Base-by-base conservation (phyloP, 1,140 invertebrate genomes). In the Temnothorax curvispinosus region DNA sequence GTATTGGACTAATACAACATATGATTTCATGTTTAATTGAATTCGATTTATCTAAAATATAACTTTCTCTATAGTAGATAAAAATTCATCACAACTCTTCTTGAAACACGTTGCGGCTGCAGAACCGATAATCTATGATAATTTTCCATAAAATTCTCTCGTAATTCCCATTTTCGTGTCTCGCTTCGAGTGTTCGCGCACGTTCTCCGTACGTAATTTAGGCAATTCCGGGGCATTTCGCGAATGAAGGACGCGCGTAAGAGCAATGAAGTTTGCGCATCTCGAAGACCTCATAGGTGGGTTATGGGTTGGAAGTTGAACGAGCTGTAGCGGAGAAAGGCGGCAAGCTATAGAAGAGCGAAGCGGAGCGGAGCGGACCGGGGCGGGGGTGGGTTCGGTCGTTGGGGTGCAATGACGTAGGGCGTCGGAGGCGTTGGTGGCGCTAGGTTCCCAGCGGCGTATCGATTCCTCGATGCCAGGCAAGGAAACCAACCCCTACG, bases 391-490 rank as follows among this genome's bases (percentile, higher is more conserved):
- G 89, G 92, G 90, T 91, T 90, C 85, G 92, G 90, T 91, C 90
- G 93, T 85, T 87, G 93, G 87, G 91, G 87, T 92, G 92, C 93
- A 93, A 93, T 94, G 93, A 94, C 93, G 94, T 93, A 93, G 93
- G 89, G 88, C 91, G 91, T 92, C 89, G 92, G 92, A 93, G 93
- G 91, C 90, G 93, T 92, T 94, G 94, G 92, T 93, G 93, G 94
- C 94, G 94, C 94, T 95, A 93, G 92, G 93, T 92, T 95, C 93
- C 93, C 93, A 94, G 91, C 86, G 86, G 92, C 92, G 91, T 94
- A 94, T 94, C 93, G 93, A 94, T 94, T 94, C 93, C 92, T 91
- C 91, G 87, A 93, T 92, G 91, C 89, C 82, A 92, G 88, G 89
- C 91, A 92, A 92, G 91, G 90, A 92, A 92, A 93, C 88, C 88